Percentiles rank a stretch among this genome's conserved stretches.
Conservation (phyloP, 2,797 vertebrate genomes). For the Heteromormyrus szaboi region DNA sequence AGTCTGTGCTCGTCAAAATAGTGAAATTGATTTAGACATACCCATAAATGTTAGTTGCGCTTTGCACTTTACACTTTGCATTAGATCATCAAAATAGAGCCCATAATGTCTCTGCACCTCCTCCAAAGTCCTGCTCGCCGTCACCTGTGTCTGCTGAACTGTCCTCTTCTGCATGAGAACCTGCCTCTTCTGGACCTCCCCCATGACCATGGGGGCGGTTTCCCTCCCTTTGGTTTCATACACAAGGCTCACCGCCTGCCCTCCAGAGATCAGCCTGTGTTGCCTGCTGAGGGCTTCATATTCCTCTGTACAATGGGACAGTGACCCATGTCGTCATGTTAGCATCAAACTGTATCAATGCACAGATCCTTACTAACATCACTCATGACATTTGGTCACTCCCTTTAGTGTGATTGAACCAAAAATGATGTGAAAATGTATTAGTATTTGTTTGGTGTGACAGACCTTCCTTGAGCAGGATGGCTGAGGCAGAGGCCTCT, state of each 20-base stretch:
- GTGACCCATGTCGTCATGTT: background rate
- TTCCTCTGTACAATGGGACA: conserved; percentile 64
- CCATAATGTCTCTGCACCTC: conserved; percentile 59
- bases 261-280: conserved; percentile 55
- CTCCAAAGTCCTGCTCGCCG: conserved; percentile 75
- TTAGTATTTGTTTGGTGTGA: conserved; percentile 41
- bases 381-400: background rate
- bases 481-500: conserved; percentile 78
- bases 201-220: background rate
- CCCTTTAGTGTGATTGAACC: background rate
- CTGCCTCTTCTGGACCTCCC: conserved; percentile 73
- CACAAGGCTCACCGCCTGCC: conserved; percentile 71
- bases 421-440: background rate
- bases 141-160: conserved; percentile 74
- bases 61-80: background rate
- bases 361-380: background rate
- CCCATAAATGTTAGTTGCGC: background rate
- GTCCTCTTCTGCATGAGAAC: conserved; percentile 75
- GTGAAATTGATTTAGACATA: background rate
- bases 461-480: conserved; percentile 87
- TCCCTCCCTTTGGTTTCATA: background rate
- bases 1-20: too few relatives aligned
- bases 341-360: background rate
- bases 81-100: background rate
- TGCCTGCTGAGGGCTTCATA: conserved; percentile 70